phyloP scores from a whole-genome alignment of 2,888 invertebrate species.

The Erebia aethiops region DNA sequence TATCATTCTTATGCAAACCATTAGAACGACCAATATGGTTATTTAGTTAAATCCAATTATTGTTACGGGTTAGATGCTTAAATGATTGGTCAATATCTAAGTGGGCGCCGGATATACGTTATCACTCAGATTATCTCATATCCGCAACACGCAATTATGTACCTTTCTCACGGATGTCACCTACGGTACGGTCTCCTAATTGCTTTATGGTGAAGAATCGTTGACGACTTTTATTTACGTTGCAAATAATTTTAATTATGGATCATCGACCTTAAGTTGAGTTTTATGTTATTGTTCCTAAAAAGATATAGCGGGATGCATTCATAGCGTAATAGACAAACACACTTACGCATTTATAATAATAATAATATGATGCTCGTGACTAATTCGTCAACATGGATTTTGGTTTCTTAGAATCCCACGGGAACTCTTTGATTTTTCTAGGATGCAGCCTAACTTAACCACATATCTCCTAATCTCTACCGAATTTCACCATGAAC shows the following conservation, averaged over 20 bases:
- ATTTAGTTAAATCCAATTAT: constrained; percentile 9
- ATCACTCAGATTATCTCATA: constrained; percentile 64
- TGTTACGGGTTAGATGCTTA: constrained; percentile 5
- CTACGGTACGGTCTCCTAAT: constrained; percentile 39
- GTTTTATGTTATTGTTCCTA: neutral
- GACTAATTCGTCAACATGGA: no score
- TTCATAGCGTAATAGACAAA: no score
- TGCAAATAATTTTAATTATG: constrained; percentile 9
- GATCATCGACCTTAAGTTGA: neutral
- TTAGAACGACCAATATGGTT: neutral
- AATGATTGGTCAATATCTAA: constrained; percentile 60
- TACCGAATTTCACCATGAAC: no score
- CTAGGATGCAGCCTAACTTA: no score
- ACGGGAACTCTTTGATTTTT: no score
- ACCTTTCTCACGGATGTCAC: constrained; percentile 70
- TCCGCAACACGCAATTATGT: constrained; percentile 67
- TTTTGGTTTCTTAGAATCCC: no score
- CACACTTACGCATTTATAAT: no score
- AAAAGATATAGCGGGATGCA: neutral
- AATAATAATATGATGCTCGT: no score
- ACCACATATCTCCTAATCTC: no score
- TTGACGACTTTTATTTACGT: constrained; percentile 5
- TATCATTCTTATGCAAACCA: constrained; percentile 5
- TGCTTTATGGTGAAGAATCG: constrained; percentile 30
- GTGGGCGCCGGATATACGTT: constrained; percentile 63